These are phyloP conservation scores for Endomychus coccineus DNA, from an alignment of 2,888 invertebrate species.

Conservation along the genomic window DNA sequence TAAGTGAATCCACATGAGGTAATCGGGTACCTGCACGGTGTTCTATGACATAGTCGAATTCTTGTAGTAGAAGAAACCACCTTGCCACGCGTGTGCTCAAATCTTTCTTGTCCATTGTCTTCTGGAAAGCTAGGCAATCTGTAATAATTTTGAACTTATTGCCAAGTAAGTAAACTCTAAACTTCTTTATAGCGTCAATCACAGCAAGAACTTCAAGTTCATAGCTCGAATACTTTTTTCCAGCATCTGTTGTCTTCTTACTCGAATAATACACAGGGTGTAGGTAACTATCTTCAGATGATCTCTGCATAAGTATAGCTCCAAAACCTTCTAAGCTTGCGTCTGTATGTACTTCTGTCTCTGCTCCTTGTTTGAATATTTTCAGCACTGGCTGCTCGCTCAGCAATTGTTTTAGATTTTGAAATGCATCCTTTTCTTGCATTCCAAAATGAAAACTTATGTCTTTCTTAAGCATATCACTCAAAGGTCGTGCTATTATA, in stretches of 20 bases:
- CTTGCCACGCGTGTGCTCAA: conserved; percentile 17
- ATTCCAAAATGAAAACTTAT: conserved; percentile 35
- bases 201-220: conserved; percentile 30
- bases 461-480: conserved; percentile 30
- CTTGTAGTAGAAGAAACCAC: conserved; percentile 12
- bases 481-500: too few species aligned
- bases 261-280: conserved; percentile 31
- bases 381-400: conserved; percentile 12
- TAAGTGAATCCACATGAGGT: conserved; percentile 8
- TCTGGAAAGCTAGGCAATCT: conserved; percentile 25
- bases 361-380: too few species aligned
- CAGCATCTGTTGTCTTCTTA: conserved; percentile 23
- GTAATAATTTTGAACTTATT: conserved; percentile 28
- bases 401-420: conserved; percentile 18
- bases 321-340: conserved; percentile 27
- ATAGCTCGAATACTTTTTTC: conserved; percentile 28
- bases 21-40: conserved; percentile 7
- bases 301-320: conserved; percentile 25
- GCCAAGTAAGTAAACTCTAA: conserved; percentile 25
- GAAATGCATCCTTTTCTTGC: too few species aligned
- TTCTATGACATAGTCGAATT: conserved; percentile 13
- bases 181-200: conserved; percentile 25
- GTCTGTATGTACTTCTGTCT: conserved; percentile 30
- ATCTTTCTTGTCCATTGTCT: conserved; percentile 18
- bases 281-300: conserved; percentile 19